Evolutionary conservation across 2,797 vertebrate genomes (phyloP), one percentile per base, ranked within the genome.

Genomic region (Pseudopleuronectes americanus): DNA sequence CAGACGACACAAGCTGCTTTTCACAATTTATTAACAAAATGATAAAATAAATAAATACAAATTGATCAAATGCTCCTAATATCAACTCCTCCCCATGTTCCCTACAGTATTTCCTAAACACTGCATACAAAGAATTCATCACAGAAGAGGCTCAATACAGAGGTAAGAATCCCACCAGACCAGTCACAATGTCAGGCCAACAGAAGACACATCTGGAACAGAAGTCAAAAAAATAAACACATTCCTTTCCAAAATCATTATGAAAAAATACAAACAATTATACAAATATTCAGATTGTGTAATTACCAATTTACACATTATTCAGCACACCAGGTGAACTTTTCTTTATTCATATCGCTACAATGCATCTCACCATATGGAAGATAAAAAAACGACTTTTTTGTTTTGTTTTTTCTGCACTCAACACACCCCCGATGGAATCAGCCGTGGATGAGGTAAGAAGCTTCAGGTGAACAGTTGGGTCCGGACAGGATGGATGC

Each of bases 31-130:
- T 99, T 98, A 98, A 96, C 97, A 98, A 99, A 98, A 97, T 98
- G 97, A 96, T 98, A 97, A 98, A 97, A 98, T 98, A 98, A 98
- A 99, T 99, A 98, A 98, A 99, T 99, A 98, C 97, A 99, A 98
- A 98, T 97, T 96, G 96, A 97, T 99, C 96, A 97, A 96, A 96
- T 96, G 97, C 97, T 99, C 92, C 95, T 95, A 96, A 95, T 95
- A 93, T 93, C 94, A 95, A 94, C 95, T 92, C 94, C 91, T 93
- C 92, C 95, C 95, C 93, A 93, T 95, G 95, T 94, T 95, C 94
- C 96, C 96, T 95, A 96, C 96, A 97, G 95, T 96, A 94, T 94
- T 93, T 92, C 90, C 96, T 97, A 98, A 97, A 96, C 96, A 98
- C 96, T 95, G 96, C 95, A 96, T 97, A 97, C 96, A 96, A 96